These are phyloP conservation scores for Ophiothrix spiculata DNA, from an alignment of 35 echinoderm and acorn worm species.

Conservation along the genomic window DNA sequence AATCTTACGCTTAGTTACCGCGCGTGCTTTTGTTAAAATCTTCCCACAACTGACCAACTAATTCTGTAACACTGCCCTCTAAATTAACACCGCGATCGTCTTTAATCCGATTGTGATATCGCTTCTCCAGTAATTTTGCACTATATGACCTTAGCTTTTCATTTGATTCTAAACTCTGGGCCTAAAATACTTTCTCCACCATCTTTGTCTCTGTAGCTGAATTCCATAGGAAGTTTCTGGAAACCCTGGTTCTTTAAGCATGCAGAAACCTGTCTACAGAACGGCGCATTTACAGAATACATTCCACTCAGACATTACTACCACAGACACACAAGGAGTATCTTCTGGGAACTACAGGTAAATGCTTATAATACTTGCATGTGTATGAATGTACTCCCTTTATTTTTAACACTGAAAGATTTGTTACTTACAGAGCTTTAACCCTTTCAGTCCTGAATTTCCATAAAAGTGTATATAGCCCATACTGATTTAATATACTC, in stretches of 20 bases:
- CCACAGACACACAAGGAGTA: constrained; percentile 83
- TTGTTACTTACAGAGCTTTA: too few species aligned
- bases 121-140: not conserved
- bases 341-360: constrained; percentile 97
- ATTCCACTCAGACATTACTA: constrained; percentile 93
- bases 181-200: too few species aligned
- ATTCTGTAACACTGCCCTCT: too few species aligned
- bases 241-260: constrained; percentile 99
- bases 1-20: too few species aligned
- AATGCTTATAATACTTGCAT: not conserved
- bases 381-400: not conserved
- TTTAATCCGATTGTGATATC: not conserved
- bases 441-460: too few species aligned
- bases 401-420: not conserved
- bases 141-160: not conserved
- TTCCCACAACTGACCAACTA: not conserved
- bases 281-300: constrained; percentile 54
- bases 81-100: too few species aligned
- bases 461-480: too few species aligned
- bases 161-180: not conserved
- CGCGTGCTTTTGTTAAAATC: not conserved
- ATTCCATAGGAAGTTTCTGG: constrained; percentile 86
- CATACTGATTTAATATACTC: too few species aligned
- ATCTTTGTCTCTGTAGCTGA: constrained; percentile 39
- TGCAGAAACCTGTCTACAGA: constrained; percentile 53